Conservation (phyloP, 2,888 invertebrate genomes). For the Diplazon laetatorius region DNA sequence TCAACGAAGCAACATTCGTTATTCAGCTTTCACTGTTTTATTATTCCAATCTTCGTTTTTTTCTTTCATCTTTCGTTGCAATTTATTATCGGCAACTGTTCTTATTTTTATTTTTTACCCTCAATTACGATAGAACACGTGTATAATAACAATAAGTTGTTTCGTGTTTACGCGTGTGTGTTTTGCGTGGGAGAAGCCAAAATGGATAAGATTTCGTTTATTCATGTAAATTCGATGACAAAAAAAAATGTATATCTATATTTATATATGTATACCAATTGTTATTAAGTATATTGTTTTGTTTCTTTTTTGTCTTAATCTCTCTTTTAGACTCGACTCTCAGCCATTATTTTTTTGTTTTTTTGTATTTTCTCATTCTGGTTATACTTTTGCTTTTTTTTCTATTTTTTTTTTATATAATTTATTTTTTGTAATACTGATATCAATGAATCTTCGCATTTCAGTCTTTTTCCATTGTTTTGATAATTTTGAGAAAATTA, state of each 20-base stretch:
- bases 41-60: constrained; percentile 23
- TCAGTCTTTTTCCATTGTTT: constrained; percentile 76
- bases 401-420: constrained; percentile 55
- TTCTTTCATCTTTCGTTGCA: constrained; percentile 23
- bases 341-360: constrained; percentile 13
- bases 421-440: too few species aligned
- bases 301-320: constrained; percentile 48
- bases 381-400: constrained; percentile 15
- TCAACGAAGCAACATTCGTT: constrained; percentile 42
- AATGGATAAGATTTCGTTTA: constrained; percentile 58
- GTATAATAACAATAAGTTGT: constrained; percentile 54
- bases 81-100: constrained; percentile 46
- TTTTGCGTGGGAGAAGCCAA: constrained; percentile 62
- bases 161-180: constrained; percentile 30
- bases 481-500: constrained; percentile 66
- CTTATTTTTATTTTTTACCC: constrained; percentile 48
- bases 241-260: constrained; percentile 70
- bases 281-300: constrained; percentile 39
- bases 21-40: constrained; percentile 24
- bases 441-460: constrained; percentile 74
- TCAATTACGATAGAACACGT: constrained; percentile 59
- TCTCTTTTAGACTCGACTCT: constrained; percentile 24
- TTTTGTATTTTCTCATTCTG: constrained; percentile 55
- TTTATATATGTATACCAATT: constrained; percentile 78
- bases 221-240: constrained; percentile 63